A percentile compares a stretch with the other conserved stretches of the same genome.
phyloP scores from a whole-genome alignment of 2,888 invertebrate genomes.

The Eristalis tenax region DNA sequence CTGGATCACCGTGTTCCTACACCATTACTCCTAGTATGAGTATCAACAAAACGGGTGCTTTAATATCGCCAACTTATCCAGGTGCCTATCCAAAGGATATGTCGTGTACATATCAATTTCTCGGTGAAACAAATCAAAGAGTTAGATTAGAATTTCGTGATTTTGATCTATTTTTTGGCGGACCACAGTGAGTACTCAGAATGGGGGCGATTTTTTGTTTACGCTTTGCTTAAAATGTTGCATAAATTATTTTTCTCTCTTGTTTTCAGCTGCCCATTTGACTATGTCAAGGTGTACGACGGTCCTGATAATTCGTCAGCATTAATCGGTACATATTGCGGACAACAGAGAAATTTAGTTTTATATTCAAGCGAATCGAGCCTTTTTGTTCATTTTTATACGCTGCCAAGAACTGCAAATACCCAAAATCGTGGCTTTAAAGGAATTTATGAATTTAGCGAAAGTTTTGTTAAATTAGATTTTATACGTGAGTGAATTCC shows the following conservation, averaged over 20 bases:
- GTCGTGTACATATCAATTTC: slow-evolving; percentile 95
- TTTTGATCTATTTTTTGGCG: slow-evolving; percentile 99
- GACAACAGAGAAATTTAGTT: slow-evolving; percentile 97
- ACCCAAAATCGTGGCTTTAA: slow-evolving; percentile 99
- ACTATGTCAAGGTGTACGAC: slow-evolving; percentile 98
- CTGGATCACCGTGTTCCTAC: slow-evolving; percentile 93
- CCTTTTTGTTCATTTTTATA: slow-evolving; percentile 94
- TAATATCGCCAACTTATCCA: slow-evolving; percentile 98
- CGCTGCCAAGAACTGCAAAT: slow-evolving; percentile 94
- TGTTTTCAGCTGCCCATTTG: slow-evolving; percentile 94
- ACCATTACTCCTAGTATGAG: slow-evolving; percentile 87
- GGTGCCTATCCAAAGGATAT: slow-evolving; percentile 99
- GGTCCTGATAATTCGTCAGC: slow-evolving; percentile 94
- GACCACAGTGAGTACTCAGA: slow-evolving; percentile 92
- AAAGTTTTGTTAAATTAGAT: slow-evolving; percentile 99
- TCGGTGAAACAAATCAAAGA: slow-evolving; percentile 93
- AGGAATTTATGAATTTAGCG: slow-evolving; percentile 99
- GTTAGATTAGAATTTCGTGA: slow-evolving; percentile 97
- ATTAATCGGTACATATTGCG: slow-evolving; percentile 97
- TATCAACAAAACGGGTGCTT: slow-evolving; percentile 88
- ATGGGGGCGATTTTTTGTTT: too few relatives aligned
- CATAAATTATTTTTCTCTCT: not conserved
- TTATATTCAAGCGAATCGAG: slow-evolving; percentile 96
- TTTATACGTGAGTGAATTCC: slow-evolving; percentile 82
- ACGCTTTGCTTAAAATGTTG: too few relatives aligned